phyloP scores from a whole-genome alignment of 2,888 invertebrate genomes.

The Tanaodytes sp. region DNA sequence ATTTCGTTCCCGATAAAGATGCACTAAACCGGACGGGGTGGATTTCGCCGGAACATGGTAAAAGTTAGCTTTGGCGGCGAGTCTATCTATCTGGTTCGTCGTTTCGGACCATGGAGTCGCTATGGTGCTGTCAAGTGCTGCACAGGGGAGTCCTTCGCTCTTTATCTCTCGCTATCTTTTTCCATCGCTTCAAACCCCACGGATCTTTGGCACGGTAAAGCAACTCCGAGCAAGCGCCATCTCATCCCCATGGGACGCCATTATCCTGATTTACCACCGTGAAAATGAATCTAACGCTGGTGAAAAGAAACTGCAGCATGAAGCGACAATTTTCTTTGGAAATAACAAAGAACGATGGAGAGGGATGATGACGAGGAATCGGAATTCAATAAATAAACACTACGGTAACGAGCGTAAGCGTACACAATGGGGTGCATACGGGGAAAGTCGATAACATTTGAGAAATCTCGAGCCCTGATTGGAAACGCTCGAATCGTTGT shows the following conservation, averaged over 20 bases:
- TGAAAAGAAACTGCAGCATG: constrained; percentile 35
- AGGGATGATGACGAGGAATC: background rate
- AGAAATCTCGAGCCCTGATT: constrained; percentile 20
- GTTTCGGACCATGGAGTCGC: constrained; percentile 58
- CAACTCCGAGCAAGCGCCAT: constrained; percentile 60
- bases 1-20: too few relatives aligned
- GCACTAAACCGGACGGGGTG: too few relatives aligned
- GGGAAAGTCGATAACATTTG: constrained; percentile 15
- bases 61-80: too few relatives aligned
- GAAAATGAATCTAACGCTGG: constrained; percentile 56
- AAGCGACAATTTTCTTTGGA: constrained; percentile 29
- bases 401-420: background rate
- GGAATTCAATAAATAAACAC: constrained; percentile 18
- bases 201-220: constrained; percentile 55
- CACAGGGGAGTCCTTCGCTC: constrained; percentile 24
- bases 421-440: constrained; percentile 5
- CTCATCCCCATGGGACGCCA: constrained; percentile 64
- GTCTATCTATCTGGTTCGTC: constrained; percentile 64
- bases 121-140: constrained; percentile 54
- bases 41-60: too few relatives aligned
- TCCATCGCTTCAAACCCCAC: constrained; percentile 32
- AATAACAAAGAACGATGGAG: background rate
- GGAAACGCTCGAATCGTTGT: background rate
- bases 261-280: constrained; percentile 69
- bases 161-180: constrained; percentile 21